Evolutionary conservation across 1,140 invertebrate genomes (phyloP).

Genomic region (Drosophila tani): DNA sequence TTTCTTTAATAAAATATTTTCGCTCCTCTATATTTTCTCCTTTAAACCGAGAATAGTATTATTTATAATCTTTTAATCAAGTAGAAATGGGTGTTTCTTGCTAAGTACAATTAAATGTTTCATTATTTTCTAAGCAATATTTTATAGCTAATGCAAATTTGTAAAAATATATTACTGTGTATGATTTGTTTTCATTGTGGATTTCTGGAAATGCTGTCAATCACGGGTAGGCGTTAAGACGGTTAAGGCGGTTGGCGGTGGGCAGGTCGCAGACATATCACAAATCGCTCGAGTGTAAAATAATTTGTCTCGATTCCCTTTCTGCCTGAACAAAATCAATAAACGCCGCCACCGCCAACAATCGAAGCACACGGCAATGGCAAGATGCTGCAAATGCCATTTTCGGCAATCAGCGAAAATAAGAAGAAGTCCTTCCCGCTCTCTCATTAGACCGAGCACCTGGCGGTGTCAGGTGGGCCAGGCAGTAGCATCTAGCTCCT

Average conservation of each 20-base stretch:
- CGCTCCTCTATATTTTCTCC: too few species aligned
- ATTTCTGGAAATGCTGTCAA: constrained; percentile 49
- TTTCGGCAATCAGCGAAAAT: constrained; percentile 37
- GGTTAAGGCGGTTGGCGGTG: constrained; percentile 28
- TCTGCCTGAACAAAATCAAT: constrained; percentile 64
- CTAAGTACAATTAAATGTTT: too few species aligned
- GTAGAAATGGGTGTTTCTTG: too few species aligned
- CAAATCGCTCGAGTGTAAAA: constrained; percentile 72
- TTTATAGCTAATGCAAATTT: background rate
- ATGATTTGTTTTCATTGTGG: constrained; percentile 27
- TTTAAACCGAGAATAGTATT: too few species aligned
- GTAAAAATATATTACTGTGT: background rate
- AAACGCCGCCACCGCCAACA: constrained; percentile 29
- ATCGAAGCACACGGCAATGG: constrained; percentile 9
- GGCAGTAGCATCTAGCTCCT: background rate
- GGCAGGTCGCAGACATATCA: constrained; percentile 67
- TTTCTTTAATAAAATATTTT: too few species aligned
- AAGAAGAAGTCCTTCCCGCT: constrained; percentile 15
- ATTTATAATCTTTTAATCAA: too few species aligned
- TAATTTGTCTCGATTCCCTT: constrained; percentile 79
- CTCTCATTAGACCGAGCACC: constrained; percentile 53
- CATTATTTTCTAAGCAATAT: background rate
- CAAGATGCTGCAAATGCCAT: constrained; percentile 57
- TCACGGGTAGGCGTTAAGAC: constrained; percentile 38
- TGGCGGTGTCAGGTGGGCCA: constrained; percentile 21